Conservation (phyloP, 2,797 vertebrate species). For the Selene dorsalis region DNA sequence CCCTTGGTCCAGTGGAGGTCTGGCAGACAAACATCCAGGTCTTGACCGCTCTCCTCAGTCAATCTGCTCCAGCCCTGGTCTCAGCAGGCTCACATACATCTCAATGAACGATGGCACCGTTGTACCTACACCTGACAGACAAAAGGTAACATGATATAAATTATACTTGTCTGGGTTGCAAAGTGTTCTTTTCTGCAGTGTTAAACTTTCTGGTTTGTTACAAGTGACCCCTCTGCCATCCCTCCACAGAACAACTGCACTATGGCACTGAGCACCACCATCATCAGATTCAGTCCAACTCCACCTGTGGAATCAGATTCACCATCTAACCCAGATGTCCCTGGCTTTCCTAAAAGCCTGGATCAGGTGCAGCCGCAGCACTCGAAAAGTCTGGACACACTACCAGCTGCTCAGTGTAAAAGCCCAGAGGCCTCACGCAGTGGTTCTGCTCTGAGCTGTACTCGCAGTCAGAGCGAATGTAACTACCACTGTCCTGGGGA, state of each 20-base stretch:
- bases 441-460: conserved; percentile 64
- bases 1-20: conserved; percentile 41
- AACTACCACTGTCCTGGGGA: conserved; percentile 51
- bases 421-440: conserved; percentile 55
- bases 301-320: conserved; percentile 80
- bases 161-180: neutral
- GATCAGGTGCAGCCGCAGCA: conserved; percentile 59
- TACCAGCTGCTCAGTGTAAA: conserved; percentile 62
- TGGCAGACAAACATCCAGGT: conserved; percentile 61
- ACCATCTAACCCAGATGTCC: conserved; percentile 50
- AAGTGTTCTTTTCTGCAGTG: neutral
- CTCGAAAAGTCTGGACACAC: conserved; percentile 74
- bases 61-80: conserved; percentile 83
- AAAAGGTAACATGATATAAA: conserved; percentile 77
- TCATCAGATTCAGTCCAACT: conserved; percentile 90
- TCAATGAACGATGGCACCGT: conserved; percentile 86
- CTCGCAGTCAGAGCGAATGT: conserved; percentile 77
- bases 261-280: conserved; percentile 92
- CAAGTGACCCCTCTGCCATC: neutral
- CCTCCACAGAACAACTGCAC: conserved; percentile 83
- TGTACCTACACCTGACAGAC: conserved; percentile 69
- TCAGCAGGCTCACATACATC: conserved; percentile 92
- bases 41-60: conserved; percentile 80
- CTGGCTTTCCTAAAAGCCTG: conserved; percentile 44
- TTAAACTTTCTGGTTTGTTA: neutral